Base-by-base conservation (phyloP, 2,888 invertebrate genomes). In the Andrena dorsata region DNA sequence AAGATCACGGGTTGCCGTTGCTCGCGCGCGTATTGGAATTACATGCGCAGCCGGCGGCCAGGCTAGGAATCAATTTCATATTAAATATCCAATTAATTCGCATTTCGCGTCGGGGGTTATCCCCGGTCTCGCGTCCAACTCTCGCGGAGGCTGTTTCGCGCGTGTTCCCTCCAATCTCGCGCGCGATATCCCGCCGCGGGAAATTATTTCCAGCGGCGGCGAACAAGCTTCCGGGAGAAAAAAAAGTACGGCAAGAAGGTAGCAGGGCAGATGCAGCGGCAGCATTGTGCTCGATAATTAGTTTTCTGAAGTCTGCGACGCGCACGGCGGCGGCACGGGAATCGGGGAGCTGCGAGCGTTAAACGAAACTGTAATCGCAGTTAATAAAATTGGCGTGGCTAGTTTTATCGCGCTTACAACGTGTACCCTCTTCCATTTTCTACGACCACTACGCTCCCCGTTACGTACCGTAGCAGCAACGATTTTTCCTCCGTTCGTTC, bases 21-120 rank as follows among this genome's bases (percentile, higher is more conserved):
- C 28, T 60, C 63, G 26, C 28, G 26, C 20, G 49, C 8, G 20
- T 60, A 56, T 51, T 23, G 32, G 53, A 75, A 80, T 71, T 68
- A 68, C 53, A 51, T 16, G 71, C 58, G 16, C 4, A 65, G 23
- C 47, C 26, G 41, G 1, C 5, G 32, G 16, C 23, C 16, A 61
- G 66, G 70, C 20, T 75, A 35, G 35, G 41, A 64, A 76, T 72
- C 68, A 76, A 58, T 82, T 69, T 64, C 63, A 32, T 65, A 53
- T 69, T 76, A 69, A 82, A 72, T 68, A 65, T 56, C 64, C 64
- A 69, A 69, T 82, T 72, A 69, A 82, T 76, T 82, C 53, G 49
- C 35, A 30, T 32, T 41, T 6, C 60, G 23, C 20, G 10, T 3
- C 68, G 3, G 28, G 63, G 28, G 63, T 64, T 41, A 41, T 56